Conservation (phyloP, 2,888 invertebrate species). For the Cephus runcator region DNA sequence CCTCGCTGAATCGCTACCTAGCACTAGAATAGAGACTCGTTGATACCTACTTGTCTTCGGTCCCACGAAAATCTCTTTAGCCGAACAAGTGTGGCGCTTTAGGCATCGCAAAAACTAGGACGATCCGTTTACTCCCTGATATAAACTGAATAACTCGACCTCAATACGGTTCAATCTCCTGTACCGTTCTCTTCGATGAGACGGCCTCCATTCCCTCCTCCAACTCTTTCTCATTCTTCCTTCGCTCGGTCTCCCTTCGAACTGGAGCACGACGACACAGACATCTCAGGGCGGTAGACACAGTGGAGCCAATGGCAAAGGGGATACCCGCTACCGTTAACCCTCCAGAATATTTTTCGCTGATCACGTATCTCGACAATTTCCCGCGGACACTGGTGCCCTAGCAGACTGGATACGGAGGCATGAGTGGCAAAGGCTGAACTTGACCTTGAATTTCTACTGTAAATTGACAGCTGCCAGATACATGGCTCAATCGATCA, state of each 20-base stretch:
- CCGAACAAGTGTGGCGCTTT: not conserved
- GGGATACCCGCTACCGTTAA: not conserved
- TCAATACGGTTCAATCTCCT: slow-evolving; percentile 1
- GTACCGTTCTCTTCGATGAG: not conserved
- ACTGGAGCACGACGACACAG: not conserved
- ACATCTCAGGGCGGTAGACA: not conserved
- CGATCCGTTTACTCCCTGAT: not conserved
- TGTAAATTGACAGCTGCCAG: not conserved
- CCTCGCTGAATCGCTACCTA: not conserved
- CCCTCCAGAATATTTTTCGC: not conserved
- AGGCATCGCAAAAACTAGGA: not conserved
- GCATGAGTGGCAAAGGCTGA: not conserved
- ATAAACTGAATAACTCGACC: slow-evolving; percentile 5
- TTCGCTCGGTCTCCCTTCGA: not conserved
- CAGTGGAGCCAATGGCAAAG: not conserved
- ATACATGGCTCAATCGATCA: not conserved
- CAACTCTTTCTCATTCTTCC: not conserved
- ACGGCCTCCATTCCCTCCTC: not conserved
- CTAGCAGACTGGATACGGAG: not conserved
- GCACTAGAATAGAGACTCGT: not conserved
- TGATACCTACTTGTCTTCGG: not conserved
- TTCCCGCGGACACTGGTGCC: not conserved
- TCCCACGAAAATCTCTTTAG: not conserved
- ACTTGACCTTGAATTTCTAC: not conserved
- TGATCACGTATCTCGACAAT: slow-evolving; percentile 1